Base-by-base conservation (phyloP, 1,140 invertebrate species). In the Penaeus indicus region DNA sequence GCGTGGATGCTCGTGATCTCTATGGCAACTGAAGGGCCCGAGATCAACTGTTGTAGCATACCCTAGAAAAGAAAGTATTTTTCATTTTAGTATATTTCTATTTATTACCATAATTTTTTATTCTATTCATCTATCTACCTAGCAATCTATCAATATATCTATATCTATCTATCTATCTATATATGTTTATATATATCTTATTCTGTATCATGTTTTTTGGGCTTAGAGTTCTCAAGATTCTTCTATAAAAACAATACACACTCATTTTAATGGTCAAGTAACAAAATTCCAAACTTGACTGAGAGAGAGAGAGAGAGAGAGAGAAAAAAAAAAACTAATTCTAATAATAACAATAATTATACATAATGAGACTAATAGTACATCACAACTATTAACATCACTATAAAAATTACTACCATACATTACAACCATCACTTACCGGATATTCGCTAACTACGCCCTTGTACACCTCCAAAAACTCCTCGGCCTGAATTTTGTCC, bases 381-480 rank as follows among this genome's bases (percentile, higher is more conserved):
- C 0, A 8, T 42, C 7, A 42, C 7, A 42, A 42, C 1, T 42
- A 42, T 42, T 42, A 42, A 42, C 5, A 42, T 8, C 38, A 42
- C 38, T 42, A 42, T 42, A 42, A 42, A 42, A 42, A 42, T 42
- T 42, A 4, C 4, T 2, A 42, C 1, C 38, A 42, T 8, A 42
- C 38, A 42, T 42, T 8, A 42, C 3, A 42, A 42, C 5, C 38
- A 42, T 42, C 38, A 92, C 92, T 91, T 92, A 96, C 96, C 92
- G 95, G 94, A 93, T 97, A 98, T 92, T 98, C 96, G 13, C 95
- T 94, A 18, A 97, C 94, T 85, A 98, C 95, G n/a, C 96, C 96
- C 93, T 97, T 97, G 92, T 99, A 99, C 22, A 98, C 95, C 94
- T 98, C 97, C 92, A 96, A 95, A 94, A 99, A 98, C 93, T 98